Base-by-base conservation (phyloP, 1,140 invertebrate genomes). In the Lasioglossum baleicum region DNA sequence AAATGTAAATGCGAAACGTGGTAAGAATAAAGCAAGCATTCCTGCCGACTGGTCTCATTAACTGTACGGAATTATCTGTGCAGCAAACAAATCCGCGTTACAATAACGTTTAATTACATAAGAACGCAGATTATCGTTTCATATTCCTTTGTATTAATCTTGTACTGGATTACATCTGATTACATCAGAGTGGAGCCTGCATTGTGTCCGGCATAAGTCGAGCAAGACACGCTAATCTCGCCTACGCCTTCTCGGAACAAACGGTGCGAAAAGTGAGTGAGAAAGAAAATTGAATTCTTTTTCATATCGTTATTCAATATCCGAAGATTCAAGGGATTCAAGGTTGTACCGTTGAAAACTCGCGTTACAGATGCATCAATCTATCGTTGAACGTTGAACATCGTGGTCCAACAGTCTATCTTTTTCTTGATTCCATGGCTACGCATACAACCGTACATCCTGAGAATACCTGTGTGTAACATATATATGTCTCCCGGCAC, bases 401-500 rank as follows among this genome's bases (percentile, higher is more conserved):
- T 66, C 61, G 7, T 15, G 26, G 70, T 58, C 40, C 64, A 53
- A n/a, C 22, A 5, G 22, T 81, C 66, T 58, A 60, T 75, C 65
- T 65, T 53, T 42, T 65, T 67, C 22, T 31, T 15, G 8, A 68
- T 65, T 75, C 82, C 20, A 31, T 56, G 13, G 35, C 31, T 42
- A 17, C 60, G 67, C 53, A 75, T 64, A 51, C 42, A 65, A 31
- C 7, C 42, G 42, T 15, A 22, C 15, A 81, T 77, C 70, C 76
- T 75, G 83, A 20, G 51, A 53, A 53, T 53, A 53, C 51, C 51
- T 53, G 51, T 53, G 17, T 53, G 17, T 58, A 58, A 58, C 20
- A 69, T 69, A 76, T 71, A 64, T 73, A 83, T 40, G 66, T 56
- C 58, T n/a, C 11, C 74, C 83, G 83, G 80, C 83, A 86, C 84